Percentiles rank a stretch among this genome's conserved stretches.
Evolutionary conservation across 2,797 vertebrate species (phyloP).

Genomic region (Dromococcyx pavoninus): DNA sequence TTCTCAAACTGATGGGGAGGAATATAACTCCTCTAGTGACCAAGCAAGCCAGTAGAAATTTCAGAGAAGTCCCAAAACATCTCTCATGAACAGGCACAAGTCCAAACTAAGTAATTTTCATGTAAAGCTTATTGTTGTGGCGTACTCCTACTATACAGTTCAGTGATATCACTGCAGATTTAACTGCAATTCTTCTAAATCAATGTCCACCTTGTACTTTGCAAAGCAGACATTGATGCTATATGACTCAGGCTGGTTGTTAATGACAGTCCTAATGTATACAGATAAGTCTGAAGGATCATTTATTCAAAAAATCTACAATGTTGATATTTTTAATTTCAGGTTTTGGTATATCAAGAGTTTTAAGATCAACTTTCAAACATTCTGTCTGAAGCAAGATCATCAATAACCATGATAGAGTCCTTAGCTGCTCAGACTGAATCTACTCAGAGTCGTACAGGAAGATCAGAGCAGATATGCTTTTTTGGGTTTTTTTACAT

Average conservation of each 20-base stretch:
- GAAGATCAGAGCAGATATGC: rapidly evolving
- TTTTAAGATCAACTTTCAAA: neutral
- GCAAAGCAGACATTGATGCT: neutral
- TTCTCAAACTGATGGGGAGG: neutral
- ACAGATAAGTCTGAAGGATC: neutral
- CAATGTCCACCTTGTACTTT: neutral
- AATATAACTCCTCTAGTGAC: neutral
- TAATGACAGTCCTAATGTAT: neutral
- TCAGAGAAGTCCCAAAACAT: neutral
- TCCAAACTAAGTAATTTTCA: neutral
- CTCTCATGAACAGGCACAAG: neutral
- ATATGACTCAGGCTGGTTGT: neutral
- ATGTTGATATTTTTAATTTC: neutral
- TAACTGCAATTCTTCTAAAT: neutral
- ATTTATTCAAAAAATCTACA: neutral
- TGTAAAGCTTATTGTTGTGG: neutral
- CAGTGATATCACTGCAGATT: neutral
- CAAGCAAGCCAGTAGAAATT: neutral
- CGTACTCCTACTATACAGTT: neutral
- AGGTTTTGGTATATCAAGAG: neutral
- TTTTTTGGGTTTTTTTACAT: neutral
- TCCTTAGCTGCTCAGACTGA: neutral
- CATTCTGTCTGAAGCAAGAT: neutral
- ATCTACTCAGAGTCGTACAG: neutral
- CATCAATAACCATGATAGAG: neutral